Evolutionary conservation across 2,113 vertebrate species (phyloP), one percentile per base, ranked within the genome.

Genomic region (Seriola quinqueradiata): DNA sequence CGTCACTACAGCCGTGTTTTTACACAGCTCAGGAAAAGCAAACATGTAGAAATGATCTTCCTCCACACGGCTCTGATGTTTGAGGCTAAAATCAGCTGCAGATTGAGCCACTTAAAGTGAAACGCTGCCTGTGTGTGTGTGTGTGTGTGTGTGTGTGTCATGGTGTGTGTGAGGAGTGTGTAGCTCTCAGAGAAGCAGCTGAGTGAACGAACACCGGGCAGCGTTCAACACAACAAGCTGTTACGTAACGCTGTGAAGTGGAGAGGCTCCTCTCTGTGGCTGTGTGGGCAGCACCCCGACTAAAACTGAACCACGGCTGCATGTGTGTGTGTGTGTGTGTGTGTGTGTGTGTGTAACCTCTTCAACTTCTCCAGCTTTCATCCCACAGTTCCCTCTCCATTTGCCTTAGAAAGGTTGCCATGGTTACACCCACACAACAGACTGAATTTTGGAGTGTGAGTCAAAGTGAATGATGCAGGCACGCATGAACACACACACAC

Each of bases 341-440:
- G 69, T 48, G 69, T 61, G 32, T 55, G 59, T 61, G 67, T 58
- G 63, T 46, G 54, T 14, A 72, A 70, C 77, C 83, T 83, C 58
- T 77, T 68, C 57, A 79, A 61, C 79, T 69, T 86, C 72, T 61
- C n/a, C 82, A 75, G 85, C 87, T 87, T 74, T 79, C 83, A 86
- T 85, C 86, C 80, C 50, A 86, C 86, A 75, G 59, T 75, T 78
- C 65, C 44, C 71, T 57, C 84, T 70, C 42, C 46, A 75, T 87
- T 90, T 88, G 83, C 86, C 69, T 89, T 8, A 84, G 52, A 92
- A 88, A 83, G 38, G 93, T 92, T 92, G 63, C 90, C 87, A 93
- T 93, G 83, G 93, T 86, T 78, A 92, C 89, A 1, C 78, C 84
- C 85, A 89, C 89, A 86, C 82, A 84, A 88, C 84, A 77, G 75